A percentile compares a stretch with the other conserved stretches of the same genome.
These are phyloP conservation scores for Copidosoma floridanum DNA, from an alignment of 1,140 invertebrate species.

Conservation along the genomic window DNA sequence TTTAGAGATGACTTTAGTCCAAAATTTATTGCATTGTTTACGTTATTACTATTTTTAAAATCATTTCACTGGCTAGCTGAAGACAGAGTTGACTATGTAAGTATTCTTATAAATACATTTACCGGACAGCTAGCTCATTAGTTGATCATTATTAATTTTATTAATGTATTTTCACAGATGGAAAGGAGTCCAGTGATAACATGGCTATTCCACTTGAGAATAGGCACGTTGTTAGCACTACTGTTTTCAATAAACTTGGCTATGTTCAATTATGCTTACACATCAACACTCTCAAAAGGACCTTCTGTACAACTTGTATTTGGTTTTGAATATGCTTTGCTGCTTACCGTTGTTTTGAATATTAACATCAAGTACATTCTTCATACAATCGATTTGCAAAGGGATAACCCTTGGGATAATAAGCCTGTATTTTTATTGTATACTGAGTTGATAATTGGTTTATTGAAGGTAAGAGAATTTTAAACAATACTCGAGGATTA, in stretches of 20 bases:
- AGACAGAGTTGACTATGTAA: slow-evolving; percentile 98
- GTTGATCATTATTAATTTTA: slow-evolving; percentile 14
- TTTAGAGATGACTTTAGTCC: slow-evolving; percentile 99
- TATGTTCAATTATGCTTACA: slow-evolving; percentile 93
- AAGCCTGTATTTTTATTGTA: slow-evolving; percentile 97
- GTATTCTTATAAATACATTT: slow-evolving; percentile 49
- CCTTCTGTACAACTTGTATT: slow-evolving; percentile 98
- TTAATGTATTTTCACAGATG: slow-evolving; percentile 73
- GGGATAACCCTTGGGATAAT: slow-evolving; percentile 98
- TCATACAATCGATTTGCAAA: slow-evolving; percentile 90
- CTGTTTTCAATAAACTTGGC: slow-evolving; percentile 81
- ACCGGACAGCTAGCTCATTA: background rate
- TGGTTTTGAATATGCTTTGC: slow-evolving; percentile 98
- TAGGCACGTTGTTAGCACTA: slow-evolving; percentile 79
- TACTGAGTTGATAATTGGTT: slow-evolving; percentile 92
- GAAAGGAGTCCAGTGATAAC: slow-evolving; percentile 97
- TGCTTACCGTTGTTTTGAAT: slow-evolving; percentile 91
- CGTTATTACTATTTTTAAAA: slow-evolving; percentile 94
- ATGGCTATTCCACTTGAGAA: slow-evolving; percentile 90
- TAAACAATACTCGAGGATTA: too few species aligned
- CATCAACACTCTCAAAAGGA: slow-evolving; percentile 90
- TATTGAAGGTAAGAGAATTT: slow-evolving; percentile 63
- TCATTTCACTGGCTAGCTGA: slow-evolving; percentile 99
- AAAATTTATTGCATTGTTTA: slow-evolving; percentile 97
- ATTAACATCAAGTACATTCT: slow-evolving; percentile 94